Conservation (phyloP, 2,888 invertebrate species). For the Amphipoea oculea region DNA sequence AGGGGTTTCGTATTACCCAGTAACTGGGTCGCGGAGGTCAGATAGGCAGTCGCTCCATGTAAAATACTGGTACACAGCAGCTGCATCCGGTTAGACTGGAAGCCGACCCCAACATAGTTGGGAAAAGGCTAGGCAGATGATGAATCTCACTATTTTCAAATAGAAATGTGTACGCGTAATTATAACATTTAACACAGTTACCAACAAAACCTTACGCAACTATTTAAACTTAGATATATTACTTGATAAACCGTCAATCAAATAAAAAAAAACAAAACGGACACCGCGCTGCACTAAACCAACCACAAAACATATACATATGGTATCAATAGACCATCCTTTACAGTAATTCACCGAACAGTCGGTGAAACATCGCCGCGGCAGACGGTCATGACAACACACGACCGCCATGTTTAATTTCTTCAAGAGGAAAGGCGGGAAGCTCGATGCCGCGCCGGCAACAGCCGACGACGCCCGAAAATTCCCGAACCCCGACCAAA, state of each 20-base stretch:
- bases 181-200: background rate
- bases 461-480: constrained; percentile 75
- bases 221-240: background rate
- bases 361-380: constrained; percentile 72
- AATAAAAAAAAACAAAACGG: constrained; percentile 30
- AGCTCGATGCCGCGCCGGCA: constrained; percentile 79
- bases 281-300: constrained; percentile 51
- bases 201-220: background rate
- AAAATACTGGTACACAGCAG: no score
- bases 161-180: background rate
- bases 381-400: constrained; percentile 78
- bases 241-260: constrained; percentile 11
- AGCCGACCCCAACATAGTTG: no score
- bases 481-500: constrained; percentile 72
- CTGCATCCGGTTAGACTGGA: no score
- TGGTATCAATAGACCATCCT: constrained; percentile 4
- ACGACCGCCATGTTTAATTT: constrained; percentile 85
- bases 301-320: constrained; percentile 21
- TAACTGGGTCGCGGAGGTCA: no score
- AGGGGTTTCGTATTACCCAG: no score
- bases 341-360: constrained; percentile 67
- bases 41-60: no score
- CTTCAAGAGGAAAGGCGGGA: constrained; percentile 88
- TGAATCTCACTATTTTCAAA: background rate
- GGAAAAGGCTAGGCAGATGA: no score